A percentile compares a stretch with the other conserved stretches of the same genome.
phyloP scores from a whole-genome alignment of 2,888 invertebrate genomes.

The Eristalinus sepulchralis region DNA sequence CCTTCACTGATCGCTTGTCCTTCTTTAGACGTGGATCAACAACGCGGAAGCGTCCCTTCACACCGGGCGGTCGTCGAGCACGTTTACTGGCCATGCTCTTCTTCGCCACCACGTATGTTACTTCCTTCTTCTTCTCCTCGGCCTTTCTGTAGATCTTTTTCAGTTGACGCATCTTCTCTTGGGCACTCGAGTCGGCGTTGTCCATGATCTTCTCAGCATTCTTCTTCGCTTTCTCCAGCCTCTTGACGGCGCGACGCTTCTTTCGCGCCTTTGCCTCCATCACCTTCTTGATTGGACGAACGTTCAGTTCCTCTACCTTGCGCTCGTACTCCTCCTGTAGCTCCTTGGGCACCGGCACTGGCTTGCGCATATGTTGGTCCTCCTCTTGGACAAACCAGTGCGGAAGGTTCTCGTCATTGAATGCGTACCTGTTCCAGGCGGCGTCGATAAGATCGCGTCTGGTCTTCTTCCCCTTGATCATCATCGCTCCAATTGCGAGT shows the following conservation, averaged over 20 bases:
- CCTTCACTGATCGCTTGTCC: constrained; percentile 86
- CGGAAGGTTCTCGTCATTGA: constrained; percentile 95
- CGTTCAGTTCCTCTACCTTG: constrained; percentile 92
- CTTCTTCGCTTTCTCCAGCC: constrained; percentile 96
- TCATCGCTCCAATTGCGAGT: constrained; percentile 94
- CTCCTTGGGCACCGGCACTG: constrained; percentile 92
- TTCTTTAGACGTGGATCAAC: constrained; percentile 98
- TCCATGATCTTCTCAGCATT: constrained; percentile 97
- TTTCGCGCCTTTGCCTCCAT: constrained; percentile 99
- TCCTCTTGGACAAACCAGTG: constrained; percentile 99
- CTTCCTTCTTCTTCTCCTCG: constrained; percentile 91
- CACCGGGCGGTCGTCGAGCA: constrained; percentile 90
- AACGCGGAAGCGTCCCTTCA: constrained; percentile 95
- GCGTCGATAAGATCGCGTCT: constrained; percentile 94
- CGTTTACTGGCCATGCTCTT: constrained; percentile 90
- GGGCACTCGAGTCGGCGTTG: constrained; percentile 92
- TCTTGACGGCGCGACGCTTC: constrained; percentile 92
- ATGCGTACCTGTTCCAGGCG: constrained; percentile 96
- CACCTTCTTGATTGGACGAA: constrained; percentile 97
- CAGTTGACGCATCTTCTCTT: constrained; percentile 96
- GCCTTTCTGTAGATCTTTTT: constrained; percentile 96
- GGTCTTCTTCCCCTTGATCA: constrained; percentile 94
- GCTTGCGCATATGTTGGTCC: constrained; percentile 92
- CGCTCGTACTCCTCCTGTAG: constrained; percentile 93
- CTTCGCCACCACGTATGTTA: constrained; percentile 96